phyloP scores from a whole-genome alignment of 1,140 invertebrate species.

The Orius laevigatus region DNA sequence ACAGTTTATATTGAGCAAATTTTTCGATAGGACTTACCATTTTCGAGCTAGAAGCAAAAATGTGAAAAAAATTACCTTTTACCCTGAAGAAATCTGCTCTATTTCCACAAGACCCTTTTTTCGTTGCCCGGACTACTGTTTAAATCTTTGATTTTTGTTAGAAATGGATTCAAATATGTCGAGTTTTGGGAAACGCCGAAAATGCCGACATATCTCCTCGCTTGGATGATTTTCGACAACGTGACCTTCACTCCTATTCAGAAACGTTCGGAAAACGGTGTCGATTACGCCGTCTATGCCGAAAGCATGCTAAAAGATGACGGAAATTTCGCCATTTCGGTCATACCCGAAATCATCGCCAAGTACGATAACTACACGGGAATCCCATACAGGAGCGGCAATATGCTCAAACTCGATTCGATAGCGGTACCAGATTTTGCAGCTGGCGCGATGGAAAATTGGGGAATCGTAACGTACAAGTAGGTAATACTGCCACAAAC shows the following conservation, averaged over 20 bases:
- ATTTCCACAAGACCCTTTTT: too few relatives aligned
- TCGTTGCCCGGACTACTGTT: too few relatives aligned
- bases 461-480: slow-evolving; percentile 68
- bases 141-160: too few relatives aligned
- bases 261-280: neutral
- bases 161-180: slow-evolving; percentile 1
- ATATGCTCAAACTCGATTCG: slow-evolving; percentile 57
- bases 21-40: too few relatives aligned
- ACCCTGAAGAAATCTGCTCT: too few relatives aligned
- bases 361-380: neutral
- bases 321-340: neutral
- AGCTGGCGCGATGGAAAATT: slow-evolving; percentile 90
- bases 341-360: neutral
- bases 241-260: neutral
- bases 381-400: neutral
- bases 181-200: slow-evolving; percentile 20
- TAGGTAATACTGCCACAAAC: slow-evolving; percentile 38
- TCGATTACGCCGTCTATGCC: neutral
- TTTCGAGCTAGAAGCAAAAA: too few relatives aligned
- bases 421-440: slow-evolving; percentile 87
- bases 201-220: slow-evolving; percentile 22
- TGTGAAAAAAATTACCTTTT: too few relatives aligned
- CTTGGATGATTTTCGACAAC: slow-evolving; percentile 11
- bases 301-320: neutral
- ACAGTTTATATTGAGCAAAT: too few relatives aligned